Base-by-base conservation (phyloP, 2,888 invertebrate genomes). In the Latheticus oryzae region DNA sequence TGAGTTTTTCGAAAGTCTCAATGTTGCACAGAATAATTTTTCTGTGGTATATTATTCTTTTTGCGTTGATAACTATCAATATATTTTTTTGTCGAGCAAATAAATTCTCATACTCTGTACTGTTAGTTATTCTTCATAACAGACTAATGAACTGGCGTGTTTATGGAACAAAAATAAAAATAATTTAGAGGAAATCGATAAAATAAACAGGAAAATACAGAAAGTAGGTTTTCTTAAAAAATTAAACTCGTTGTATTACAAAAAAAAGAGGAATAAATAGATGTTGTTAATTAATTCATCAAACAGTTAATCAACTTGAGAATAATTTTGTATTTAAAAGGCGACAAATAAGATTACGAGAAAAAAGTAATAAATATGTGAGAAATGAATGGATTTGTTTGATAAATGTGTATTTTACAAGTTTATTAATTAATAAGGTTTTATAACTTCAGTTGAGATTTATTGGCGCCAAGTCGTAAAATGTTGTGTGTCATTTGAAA, bases 341-440 rank as follows among this genome's bases (percentile, higher is more conserved):
- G n/a, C n/a, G n/a, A n/a, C n/a, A n/a, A n/a, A n/a, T 21, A 5
- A 21, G 5, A 21, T 7, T 5, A 21, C 21, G 21, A 21, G 21
- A 21, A 4, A 21, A 21, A 7, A 5, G 7, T 21, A 21, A 21
- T 21, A 21, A 21, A 21, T 5, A 7, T 21, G 21, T 21, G 21
- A 21, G 7, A 21, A 19, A 35, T 35, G n/a, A 35, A 38, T 38
- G 43, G 28, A 28, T 30, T 16, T 7, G n/a, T 12, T 19, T 52
- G 47, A 54, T 54, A 13, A 30, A 54, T 47, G 37, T 5, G 15
- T 8, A 24, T 47, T 54, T 47, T 47, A 54, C 47, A 47, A 45
- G 45, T 30, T 47, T n/a, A 28, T 47, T 54, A 54, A 54, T 54
- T 54, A 33, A 35, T 50, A 54, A 38, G 45, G 17, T 45, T 45